phyloP scores from a whole-genome alignment of 2,113 vertebrate species.

The Donacobius atricapilla region DNA sequence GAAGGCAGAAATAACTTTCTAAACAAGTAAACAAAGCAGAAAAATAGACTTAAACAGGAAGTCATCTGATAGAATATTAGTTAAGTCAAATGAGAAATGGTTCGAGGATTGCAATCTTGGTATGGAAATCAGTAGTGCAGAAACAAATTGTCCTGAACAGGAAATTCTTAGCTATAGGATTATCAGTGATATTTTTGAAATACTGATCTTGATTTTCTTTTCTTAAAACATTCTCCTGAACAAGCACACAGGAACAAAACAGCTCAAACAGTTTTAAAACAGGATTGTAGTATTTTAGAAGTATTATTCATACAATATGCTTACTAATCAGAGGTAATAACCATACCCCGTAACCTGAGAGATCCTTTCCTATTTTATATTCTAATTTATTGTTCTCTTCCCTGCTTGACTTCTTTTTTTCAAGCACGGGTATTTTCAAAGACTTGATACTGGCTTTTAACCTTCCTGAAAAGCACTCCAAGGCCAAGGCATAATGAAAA shows the following conservation, averaged over 20 bases:
- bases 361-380: neutral
- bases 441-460: neutral
- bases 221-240: neutral
- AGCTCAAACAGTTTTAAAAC: neutral
- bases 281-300: neutral
- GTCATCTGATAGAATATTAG: neutral
- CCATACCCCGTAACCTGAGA: neutral
- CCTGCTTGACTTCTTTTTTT: neutral
- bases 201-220: neutral
- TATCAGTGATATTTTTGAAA: neutral
- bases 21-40: neutral
- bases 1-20: neutral
- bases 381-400: neutral
- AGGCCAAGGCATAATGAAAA: neutral
- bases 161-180: neutral
- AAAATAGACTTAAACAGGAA: neutral
- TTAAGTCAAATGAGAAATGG: neutral
- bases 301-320: accelerated
- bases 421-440: neutral
- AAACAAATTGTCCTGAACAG: neutral
- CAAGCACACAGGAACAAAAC: accelerated
- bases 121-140: neutral
- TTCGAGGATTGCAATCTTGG: neutral
- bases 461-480: neutral
- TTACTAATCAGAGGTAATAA: neutral